Evolutionary conservation across 23 tunicate species (phyloP), one percentile per base, ranked within the genome.

Genomic region (Phallusia fumigata): DNA sequence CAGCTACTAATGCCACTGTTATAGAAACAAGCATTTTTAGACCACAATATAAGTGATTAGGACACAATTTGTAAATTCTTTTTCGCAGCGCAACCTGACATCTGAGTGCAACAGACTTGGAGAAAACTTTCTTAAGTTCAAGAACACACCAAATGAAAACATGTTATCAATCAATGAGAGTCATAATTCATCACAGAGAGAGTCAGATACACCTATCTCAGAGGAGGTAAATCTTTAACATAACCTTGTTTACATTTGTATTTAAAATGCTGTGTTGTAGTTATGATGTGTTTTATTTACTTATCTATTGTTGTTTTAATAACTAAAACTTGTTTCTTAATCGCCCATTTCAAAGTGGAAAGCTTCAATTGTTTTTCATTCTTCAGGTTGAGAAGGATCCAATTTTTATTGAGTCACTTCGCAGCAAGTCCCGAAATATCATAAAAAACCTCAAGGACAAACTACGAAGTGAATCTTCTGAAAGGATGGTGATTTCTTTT

Each of bases 351-450:
- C n/a, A n/a, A n/a, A n/a, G n/a, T n/a, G n/a, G n/a, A n/a, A n/a
- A n/a, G n/a, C n/a, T n/a, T n/a, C 18, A 13, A 51, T 58, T 58
- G 16, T 58, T 6, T 58, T 22, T 58, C 13, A 6, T 36, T 33
- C 45, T 33, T 22, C 84, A 83, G 24, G 33, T 80, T 1, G 88
- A 86, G 28, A 86, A 86, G 53, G 81, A 77, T 0, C 82, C 78
- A 65, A n/a, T 33, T 1, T 77, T 81, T 12, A 53, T 53, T 12
- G 84, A 82, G 12, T 79, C 87, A 0, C 45, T 91, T 19, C 84
- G 86, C 50, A 69, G 80, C 35, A 91, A 91, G 82, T 91, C 96
- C 21, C 78, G 65, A 8, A 87, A 86, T 74, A 86, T 91, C 18
- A 91, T 91, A 0, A 69, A 49, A 74, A 83, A 81, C 50, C 79